phyloP scores from a whole-genome alignment of 2,113 vertebrate genomes.

The Talpa occidentalis region DNA sequence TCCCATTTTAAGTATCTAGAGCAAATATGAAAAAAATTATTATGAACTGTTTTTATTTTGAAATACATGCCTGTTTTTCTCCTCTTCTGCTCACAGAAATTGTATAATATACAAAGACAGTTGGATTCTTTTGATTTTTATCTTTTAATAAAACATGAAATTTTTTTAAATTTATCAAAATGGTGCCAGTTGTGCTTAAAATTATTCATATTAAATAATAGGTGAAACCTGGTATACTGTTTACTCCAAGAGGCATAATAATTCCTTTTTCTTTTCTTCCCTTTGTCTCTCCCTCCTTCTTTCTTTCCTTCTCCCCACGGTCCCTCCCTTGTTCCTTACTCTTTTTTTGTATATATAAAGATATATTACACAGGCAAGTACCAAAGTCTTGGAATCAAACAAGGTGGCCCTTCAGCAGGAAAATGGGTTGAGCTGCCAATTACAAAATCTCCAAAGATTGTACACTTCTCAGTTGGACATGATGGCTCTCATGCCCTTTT shows the following conservation, averaged over 20 bases:
- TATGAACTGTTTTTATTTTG: not conserved
- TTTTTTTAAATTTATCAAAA: not conserved
- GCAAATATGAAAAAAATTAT: not conserved
- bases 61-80: not conserved
- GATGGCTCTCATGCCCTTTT: constrained; percentile 98
- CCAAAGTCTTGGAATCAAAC: constrained; percentile 99
- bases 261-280: constrained; percentile 16
- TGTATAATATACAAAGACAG: not conserved
- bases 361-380: constrained; percentile 99
- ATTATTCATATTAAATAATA: not conserved
- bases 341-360: constrained; percentile 81
- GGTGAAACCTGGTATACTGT: not conserved
- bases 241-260: constrained; percentile 18
- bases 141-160: constrained; percentile 26
- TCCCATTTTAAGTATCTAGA: not conserved
- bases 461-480: constrained; percentile 98
- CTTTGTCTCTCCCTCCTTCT: not conserved
- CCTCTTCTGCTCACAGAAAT: not conserved
- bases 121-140: not conserved
- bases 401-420: constrained; percentile 97
- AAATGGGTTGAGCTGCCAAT: constrained; percentile 99
- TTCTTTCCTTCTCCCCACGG: not conserved
- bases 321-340: not conserved
- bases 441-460: constrained; percentile 98
- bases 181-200: too few species aligned